Percentiles rank a stretch among this genome's conserved stretches.
Conservation (phyloP, 2,888 invertebrate species). For the Furcula furcula region DNA sequence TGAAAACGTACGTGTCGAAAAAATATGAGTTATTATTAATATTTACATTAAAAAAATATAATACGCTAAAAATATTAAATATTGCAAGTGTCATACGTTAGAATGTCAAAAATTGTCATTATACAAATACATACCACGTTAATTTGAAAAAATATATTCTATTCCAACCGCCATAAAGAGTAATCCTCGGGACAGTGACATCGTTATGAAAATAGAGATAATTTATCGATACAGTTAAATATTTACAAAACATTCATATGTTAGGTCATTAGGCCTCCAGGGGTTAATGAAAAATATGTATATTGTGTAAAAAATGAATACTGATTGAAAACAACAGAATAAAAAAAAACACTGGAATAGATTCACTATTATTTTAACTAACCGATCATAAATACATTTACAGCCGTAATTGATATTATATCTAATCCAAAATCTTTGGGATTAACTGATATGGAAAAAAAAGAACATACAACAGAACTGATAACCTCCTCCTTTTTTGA, state of each 20-base stretch:
- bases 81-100: conserved; percentile 71
- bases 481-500: too few species aligned
- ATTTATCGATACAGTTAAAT: conserved; percentile 53
- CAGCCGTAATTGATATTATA: too few species aligned
- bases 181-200: conserved; percentile 52
- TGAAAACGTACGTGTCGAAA: conserved; percentile 30
- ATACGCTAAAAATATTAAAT: conserved; percentile 57
- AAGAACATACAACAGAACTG: too few species aligned
- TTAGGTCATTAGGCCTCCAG: too few species aligned
- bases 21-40: conserved; percentile 34
- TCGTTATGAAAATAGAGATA: conserved; percentile 68
- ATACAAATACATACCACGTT: conserved; percentile 23
- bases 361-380: conserved; percentile 24
- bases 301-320: conserved; percentile 54
- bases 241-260: conserved; percentile 56
- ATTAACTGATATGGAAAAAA: too few species aligned
- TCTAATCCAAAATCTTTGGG: too few species aligned
- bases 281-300: conserved; percentile 25
- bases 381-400: conserved; percentile 30
- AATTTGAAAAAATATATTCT: conserved; percentile 72
- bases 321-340: conserved; percentile 48
- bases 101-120: conserved; percentile 45
- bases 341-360: conserved; percentile 49
- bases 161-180: conserved; percentile 44
- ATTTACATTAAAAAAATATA: conserved; percentile 64